phyloP scores from a whole-genome alignment of 2,113 vertebrate species.

The Sterrhoptilus dennistouni region DNA sequence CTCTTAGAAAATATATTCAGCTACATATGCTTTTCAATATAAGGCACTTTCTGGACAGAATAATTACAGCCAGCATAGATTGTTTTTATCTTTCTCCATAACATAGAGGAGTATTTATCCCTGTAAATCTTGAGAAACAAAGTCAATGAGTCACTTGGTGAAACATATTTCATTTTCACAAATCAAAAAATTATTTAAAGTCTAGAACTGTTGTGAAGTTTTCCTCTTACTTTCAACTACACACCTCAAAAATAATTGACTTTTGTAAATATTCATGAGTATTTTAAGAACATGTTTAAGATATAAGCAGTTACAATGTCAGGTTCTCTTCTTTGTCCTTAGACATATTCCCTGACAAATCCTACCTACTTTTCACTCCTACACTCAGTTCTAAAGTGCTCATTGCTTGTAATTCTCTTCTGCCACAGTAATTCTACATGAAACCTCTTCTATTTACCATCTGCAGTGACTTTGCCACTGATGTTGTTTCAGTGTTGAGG shows the following conservation, averaged over 20 bases:
- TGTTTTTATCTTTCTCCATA: background rate
- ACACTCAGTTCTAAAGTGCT: background rate
- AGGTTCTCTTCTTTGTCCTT: background rate
- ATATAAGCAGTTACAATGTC: background rate
- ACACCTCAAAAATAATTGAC: background rate
- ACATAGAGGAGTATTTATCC: background rate
- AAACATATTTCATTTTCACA: background rate
- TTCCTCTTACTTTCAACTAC: background rate
- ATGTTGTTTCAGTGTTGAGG: background rate
- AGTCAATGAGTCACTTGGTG: background rate
- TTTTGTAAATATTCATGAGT: background rate
- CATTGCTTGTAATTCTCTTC: background rate
- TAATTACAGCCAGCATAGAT: background rate
- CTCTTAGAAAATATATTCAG: background rate
- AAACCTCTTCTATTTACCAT: background rate
- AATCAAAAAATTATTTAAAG: background rate
- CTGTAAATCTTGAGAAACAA: background rate
- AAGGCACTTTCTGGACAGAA: background rate
- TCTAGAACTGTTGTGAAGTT: background rate
- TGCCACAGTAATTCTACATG: background rate
- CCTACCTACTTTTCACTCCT: background rate
- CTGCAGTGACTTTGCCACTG: background rate
- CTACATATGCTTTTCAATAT: background rate
- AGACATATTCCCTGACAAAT: background rate
- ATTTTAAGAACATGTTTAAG: background rate